Evolutionary conservation across 2,888 invertebrate species (phyloP).

Genomic region (Chorisops tibialis): DNA sequence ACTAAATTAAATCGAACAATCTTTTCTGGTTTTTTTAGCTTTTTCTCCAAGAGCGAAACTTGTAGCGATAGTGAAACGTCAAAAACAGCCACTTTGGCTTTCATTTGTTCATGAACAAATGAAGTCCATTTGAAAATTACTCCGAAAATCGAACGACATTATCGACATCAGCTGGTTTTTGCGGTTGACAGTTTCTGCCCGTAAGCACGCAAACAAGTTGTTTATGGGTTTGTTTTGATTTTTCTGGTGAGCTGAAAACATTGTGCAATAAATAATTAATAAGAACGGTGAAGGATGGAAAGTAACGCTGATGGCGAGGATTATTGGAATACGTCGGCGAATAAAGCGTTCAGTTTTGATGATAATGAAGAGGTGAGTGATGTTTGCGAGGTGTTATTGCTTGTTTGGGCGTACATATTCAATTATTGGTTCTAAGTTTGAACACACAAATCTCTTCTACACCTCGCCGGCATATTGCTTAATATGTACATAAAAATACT

Average conservation of each 20-base stretch:
- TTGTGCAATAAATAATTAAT: background rate
- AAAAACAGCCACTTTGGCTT: too few relatives aligned
- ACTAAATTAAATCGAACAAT: too few relatives aligned
- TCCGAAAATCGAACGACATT: slow-evolving; percentile 7
- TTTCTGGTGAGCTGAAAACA: background rate
- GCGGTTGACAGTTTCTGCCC: background rate
- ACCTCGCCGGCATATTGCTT: too few relatives aligned
- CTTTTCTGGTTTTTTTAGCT: too few relatives aligned
- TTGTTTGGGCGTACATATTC: too few relatives aligned
- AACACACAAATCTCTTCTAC: too few relatives aligned
- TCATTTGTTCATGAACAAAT: too few relatives aligned
- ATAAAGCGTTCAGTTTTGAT: slow-evolving; percentile 73
- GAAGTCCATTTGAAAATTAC: background rate
- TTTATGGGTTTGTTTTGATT: background rate
- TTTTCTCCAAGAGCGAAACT: too few relatives aligned
- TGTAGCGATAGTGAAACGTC: too few relatives aligned
- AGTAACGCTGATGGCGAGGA: slow-evolving; percentile 60
- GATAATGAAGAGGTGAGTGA: slow-evolving; percentile 63
- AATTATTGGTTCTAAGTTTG: too few relatives aligned
- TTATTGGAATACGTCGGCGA: slow-evolving; percentile 75
- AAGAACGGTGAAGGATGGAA: slow-evolving; percentile 38
- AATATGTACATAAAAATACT: too few relatives aligned
- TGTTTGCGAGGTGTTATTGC: too few relatives aligned
- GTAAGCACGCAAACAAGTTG: background rate
- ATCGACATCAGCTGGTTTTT: slow-evolving; percentile 15